Percentiles rank a stretch among this genome's conserved stretches.
phyloP scores from a whole-genome alignment of 2,888 invertebrate genomes.

The Sphaerophoria rueppellii region DNA sequence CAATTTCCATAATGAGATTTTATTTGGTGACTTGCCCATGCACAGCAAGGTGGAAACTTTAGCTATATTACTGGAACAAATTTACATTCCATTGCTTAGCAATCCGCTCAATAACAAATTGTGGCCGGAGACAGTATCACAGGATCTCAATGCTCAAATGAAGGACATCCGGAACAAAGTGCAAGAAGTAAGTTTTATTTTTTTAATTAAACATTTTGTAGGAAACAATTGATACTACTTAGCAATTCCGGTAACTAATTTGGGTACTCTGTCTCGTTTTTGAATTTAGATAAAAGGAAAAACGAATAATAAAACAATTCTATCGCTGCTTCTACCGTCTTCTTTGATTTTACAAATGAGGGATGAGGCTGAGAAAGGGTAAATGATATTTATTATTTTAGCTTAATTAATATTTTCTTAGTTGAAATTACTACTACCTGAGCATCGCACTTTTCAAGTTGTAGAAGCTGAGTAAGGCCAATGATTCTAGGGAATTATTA shows the following conservation, averaged over 20 bases:
- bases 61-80: constrained; percentile 87
- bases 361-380: constrained; percentile 82
- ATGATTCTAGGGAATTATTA: too few species aligned
- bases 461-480: too few species aligned
- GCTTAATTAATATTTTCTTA: neutral
- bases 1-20: constrained; percentile 82
- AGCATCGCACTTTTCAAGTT: too few species aligned
- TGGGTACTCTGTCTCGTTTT: constrained; percentile 2
- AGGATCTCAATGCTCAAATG: constrained; percentile 88
- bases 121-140: constrained; percentile 88
- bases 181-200: constrained; percentile 79
- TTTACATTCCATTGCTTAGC: constrained; percentile 88
- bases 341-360: constrained; percentile 87
- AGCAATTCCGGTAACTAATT: neutral
- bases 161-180: constrained; percentile 84
- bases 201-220: constrained; percentile 14
- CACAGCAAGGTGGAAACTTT: constrained; percentile 88
- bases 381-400: constrained; percentile 68
- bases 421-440: too few species aligned
- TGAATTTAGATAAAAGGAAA: constrained; percentile 86
- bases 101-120: constrained; percentile 87
- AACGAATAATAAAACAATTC: constrained; percentile 92
- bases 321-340: constrained; percentile 92
- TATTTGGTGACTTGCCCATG: constrained; percentile 89
- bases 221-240: constrained; percentile 5